phyloP scores from a whole-genome alignment of 2,888 invertebrate species.

The Polietes domitor region DNA sequence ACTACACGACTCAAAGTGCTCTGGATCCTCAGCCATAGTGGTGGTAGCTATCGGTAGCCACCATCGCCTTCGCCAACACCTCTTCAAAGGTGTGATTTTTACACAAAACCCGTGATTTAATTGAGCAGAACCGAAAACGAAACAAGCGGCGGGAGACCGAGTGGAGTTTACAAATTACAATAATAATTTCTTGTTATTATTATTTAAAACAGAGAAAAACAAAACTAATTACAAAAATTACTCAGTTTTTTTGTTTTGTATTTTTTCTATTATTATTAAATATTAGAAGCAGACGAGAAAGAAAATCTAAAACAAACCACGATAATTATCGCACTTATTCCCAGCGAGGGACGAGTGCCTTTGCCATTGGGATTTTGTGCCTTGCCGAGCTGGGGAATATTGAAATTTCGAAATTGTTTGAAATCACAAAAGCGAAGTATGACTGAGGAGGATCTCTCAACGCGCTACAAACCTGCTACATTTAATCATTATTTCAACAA shows the following conservation, averaged over 20 bases:
- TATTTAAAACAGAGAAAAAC: conserved; percentile 15
- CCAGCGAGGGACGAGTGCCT: too few species aligned
- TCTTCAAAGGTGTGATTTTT: conserved; percentile 27
- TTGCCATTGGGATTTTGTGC: too few species aligned
- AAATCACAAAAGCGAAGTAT: neutral
- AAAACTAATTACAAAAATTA: conserved; percentile 31
- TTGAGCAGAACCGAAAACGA: conserved; percentile 74
- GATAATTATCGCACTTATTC: conserved; percentile 13
- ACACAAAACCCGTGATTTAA: conserved; percentile 71
- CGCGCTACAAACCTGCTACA: neutral
- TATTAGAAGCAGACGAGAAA: neutral
- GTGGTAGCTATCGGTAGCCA: neutral
- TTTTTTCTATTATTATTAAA: conserved; percentile 14
- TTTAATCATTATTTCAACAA: conserved; percentile 51
- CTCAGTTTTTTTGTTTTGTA: too few species aligned
- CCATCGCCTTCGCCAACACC: neutral
- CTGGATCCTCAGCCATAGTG: too few species aligned
- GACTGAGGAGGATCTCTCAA: neutral
- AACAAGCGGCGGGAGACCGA: neutral
- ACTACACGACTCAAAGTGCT: neutral
- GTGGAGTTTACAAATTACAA: conserved; percentile 5
- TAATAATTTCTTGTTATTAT: conserved; percentile 16
- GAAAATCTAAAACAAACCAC: conserved; percentile 6
- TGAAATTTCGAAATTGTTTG: neutral
- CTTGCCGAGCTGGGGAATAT: too few species aligned